phyloP scores from a whole-genome alignment of 2,888 invertebrate genomes.

The Tachina lurida region DNA sequence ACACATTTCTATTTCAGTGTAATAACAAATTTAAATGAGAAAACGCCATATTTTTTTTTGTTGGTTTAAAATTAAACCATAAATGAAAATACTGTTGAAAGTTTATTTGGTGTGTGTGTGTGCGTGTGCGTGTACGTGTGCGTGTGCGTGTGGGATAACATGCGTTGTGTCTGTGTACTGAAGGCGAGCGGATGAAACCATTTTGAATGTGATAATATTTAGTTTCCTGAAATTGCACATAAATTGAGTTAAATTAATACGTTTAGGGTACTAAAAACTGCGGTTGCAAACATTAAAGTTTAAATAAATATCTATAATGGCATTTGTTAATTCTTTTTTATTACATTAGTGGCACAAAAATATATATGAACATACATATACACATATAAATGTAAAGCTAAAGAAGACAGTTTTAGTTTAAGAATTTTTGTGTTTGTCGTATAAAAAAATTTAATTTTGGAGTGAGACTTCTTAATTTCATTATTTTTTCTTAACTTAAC shows the following conservation, averaged over 20 bases:
- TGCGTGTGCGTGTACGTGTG: neutral
- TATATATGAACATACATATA: neutral
- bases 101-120: neutral
- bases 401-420: neutral
- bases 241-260: conserved; percentile 38
- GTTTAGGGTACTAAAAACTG: neutral
- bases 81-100: conserved; percentile 30
- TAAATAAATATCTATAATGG: neutral
- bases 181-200: neutral
- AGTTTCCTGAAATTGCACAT: conserved; percentile 26
- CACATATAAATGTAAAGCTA: neutral
- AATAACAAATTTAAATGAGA: neutral
- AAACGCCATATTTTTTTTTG: neutral
- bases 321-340: neutral
- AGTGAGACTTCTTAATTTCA: too few relatives aligned
- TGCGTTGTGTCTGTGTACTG: too few relatives aligned
- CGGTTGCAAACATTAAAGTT: neutral
- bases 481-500: too few relatives aligned
- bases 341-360: neutral
- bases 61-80: conserved; percentile 34
- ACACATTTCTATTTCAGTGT: neutral
- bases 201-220: conserved; percentile 26
- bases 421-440: too few relatives aligned
- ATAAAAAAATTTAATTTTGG: too few relatives aligned
- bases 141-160: neutral